These are phyloP conservation scores for Steinernema hermaphroditum DNA, from an alignment of 2,888 invertebrate genomes.

Conservation along the genomic window DNA sequence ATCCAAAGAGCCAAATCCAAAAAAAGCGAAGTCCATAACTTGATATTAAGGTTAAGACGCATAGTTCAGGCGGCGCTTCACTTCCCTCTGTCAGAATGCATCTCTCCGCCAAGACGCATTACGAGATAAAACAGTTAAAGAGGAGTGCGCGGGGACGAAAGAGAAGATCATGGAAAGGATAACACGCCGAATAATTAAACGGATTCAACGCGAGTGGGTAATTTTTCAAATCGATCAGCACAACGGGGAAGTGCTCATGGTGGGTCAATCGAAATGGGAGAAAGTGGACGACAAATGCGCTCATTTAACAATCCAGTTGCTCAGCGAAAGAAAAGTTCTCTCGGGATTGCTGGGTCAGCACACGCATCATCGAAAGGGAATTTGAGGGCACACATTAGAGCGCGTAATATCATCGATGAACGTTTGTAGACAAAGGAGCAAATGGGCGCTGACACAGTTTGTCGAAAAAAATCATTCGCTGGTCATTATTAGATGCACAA, in stretches of 20 bases:
- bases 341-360: background rate
- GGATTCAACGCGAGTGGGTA: background rate
- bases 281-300: too few relatives aligned
- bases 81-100: background rate
- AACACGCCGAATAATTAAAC: background rate
- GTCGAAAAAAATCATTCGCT: too few relatives aligned
- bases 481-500: too few relatives aligned
- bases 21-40: background rate
- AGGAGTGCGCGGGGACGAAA: background rate
- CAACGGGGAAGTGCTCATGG: background rate
- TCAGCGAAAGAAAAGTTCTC: background rate
- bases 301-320: too few relatives aligned
- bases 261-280: too few relatives aligned
- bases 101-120: background rate
- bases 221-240: background rate
- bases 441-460: too few relatives aligned
- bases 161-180: too few relatives aligned
- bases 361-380: background rate
- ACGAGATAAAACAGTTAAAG: background rate
- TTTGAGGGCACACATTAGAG: too few relatives aligned
- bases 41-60: constrained; percentile 1
- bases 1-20: too few relatives aligned
- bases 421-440: too few relatives aligned
- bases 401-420: too few relatives aligned
- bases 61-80: background rate